Conservation (phyloP, 2,797 vertebrate species). For the Clarias pachynema region DNA sequence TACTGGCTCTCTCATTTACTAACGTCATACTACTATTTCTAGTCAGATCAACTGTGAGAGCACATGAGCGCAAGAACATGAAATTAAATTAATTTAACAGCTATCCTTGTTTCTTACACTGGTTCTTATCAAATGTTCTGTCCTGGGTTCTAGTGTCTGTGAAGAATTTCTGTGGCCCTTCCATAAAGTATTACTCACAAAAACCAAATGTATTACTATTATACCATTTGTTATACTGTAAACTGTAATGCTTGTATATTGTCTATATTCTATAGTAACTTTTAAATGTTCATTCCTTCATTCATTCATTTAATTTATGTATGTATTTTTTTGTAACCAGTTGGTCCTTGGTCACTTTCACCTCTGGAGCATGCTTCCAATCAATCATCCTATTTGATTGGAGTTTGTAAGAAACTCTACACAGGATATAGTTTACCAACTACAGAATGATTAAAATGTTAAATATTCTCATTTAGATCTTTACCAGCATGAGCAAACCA, state of each 20-base stretch:
- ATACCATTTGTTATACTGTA: conserved; percentile 68
- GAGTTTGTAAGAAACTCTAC: neutral
- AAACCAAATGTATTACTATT: conserved; percentile 70
- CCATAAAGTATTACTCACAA: conserved; percentile 79
- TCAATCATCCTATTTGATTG: neutral
- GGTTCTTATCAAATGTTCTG: conserved; percentile 76
- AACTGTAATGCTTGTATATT: no score
- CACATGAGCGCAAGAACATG: conserved; percentile 34
- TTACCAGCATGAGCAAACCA: neutral
- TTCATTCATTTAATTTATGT: neutral
- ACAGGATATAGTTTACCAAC: conserved; percentile 45
- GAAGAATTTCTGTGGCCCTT: conserved; percentile 72
- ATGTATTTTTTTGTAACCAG: neutral
- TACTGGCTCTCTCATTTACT: conserved; percentile 36
- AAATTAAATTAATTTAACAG: conserved; percentile 73
- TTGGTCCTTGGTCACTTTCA: neutral
- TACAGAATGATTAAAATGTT: conserved; percentile 46
- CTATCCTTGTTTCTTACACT: conserved; percentile 72
- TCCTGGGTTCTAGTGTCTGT: conserved; percentile 66
- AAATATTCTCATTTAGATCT: conserved; percentile 32
- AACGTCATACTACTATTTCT: conserved; percentile 13
- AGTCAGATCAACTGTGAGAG: conserved; percentile 31
- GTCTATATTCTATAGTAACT: no score
- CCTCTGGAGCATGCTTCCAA: neutral
- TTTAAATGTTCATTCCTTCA: neutral